These are phyloP conservation scores for Ichneumon xanthorius DNA, from an alignment of 2,888 invertebrate species.

Conservation along the genomic window DNA sequence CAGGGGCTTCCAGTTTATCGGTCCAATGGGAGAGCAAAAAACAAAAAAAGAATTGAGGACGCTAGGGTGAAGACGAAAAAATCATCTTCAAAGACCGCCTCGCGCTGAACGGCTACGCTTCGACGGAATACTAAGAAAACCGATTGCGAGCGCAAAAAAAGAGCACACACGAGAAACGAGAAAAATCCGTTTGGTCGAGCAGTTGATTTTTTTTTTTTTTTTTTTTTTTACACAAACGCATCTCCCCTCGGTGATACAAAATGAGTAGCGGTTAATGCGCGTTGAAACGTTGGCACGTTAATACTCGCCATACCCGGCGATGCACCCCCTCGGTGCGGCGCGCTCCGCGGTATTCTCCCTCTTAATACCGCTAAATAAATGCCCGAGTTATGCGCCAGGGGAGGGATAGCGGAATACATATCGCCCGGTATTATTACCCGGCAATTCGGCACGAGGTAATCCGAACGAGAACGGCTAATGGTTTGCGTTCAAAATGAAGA, in stretches of 20 bases:
- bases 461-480: slow-evolving; percentile 51
- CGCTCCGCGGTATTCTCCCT: slow-evolving; percentile 1
- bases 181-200: neutral
- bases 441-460: slow-evolving; percentile 49
- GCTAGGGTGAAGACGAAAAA: slow-evolving; percentile 13
- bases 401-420: neutral
- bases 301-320: neutral
- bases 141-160: neutral
- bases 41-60: neutral
- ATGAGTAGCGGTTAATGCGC: neutral
- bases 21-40: neutral
- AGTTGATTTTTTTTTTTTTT: neutral
- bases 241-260: no score
- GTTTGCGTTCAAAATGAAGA: slow-evolving; percentile 38
- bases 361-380: slow-evolving; percentile 6
- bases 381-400: neutral
- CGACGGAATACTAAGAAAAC: neutral
- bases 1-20: slow-evolving; percentile 48
- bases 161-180: neutral
- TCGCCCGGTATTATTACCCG: neutral
- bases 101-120: neutral
- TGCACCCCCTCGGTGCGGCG: neutral
- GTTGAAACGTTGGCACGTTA: neutral
- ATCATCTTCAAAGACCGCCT: slow-evolving; percentile 28
- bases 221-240: no score